phyloP scores from a whole-genome alignment of 2,797 vertebrate genomes.

The Argyrosomus regius region DNA sequence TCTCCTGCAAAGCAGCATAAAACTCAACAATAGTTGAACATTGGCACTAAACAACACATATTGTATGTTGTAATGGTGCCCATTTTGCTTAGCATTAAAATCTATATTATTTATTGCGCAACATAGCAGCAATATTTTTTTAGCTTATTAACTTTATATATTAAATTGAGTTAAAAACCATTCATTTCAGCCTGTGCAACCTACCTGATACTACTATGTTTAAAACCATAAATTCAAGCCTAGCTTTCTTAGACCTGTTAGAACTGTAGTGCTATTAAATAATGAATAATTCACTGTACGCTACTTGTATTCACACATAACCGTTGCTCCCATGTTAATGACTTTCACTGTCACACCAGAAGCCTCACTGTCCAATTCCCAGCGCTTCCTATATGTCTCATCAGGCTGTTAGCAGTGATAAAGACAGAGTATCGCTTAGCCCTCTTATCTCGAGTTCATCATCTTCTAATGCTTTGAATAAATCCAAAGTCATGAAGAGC shows the following conservation, averaged over 20 bases:
- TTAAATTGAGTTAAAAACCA: neutral
- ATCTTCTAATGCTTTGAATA: conserved; percentile 68
- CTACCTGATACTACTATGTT: neutral
- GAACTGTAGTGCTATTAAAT: conserved; percentile 15
- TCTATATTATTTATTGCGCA: neutral
- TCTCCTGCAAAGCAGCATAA: neutral
- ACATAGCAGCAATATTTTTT: neutral
- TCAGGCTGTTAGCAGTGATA: conserved; percentile 69
- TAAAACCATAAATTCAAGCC: conserved; percentile 13
- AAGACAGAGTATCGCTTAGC: conserved; percentile 62
- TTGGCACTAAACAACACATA: neutral
- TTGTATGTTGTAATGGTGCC: neutral
- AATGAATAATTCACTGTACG: conserved; percentile 34
- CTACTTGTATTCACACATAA: conserved; percentile 30
- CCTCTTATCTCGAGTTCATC: conserved; percentile 68
- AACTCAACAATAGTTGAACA: neutral
- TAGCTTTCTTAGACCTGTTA: conserved; percentile 10
- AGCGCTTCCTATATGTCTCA: conserved; percentile 54
- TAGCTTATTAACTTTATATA: neutral
- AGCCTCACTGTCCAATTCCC: conserved; percentile 44
- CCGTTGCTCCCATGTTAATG: conserved; percentile 46
- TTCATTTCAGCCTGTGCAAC: neutral
- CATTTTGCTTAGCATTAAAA: neutral
- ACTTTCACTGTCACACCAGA: conserved; percentile 43
- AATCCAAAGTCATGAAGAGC: conserved; percentile 66